phyloP scores from a whole-genome alignment of 2,797 vertebrate species.

The Carduelis carduelis region DNA sequence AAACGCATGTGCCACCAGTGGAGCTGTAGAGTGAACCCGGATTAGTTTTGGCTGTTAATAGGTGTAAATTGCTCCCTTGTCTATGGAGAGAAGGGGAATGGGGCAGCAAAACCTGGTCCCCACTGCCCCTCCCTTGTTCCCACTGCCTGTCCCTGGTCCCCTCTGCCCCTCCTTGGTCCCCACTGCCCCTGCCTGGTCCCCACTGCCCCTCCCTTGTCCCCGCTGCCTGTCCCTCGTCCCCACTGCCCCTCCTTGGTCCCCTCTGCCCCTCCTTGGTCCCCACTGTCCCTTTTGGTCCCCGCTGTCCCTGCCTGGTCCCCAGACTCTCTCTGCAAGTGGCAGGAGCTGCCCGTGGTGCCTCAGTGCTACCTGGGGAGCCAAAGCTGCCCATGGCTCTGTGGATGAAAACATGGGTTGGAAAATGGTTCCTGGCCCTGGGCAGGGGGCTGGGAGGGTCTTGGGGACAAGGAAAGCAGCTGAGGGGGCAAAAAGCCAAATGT shows the following conservation, averaged over 20 bases:
- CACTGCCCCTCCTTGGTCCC: accelerated
- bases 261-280: accelerated
- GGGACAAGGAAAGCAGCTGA: background rate
- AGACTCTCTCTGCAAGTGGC: background rate
- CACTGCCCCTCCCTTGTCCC: accelerated
- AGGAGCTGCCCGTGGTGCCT: background rate
- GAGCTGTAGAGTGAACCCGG: background rate
- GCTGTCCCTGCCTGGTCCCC: accelerated
- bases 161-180: no score
- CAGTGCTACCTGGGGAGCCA: background rate
- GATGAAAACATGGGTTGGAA: background rate
- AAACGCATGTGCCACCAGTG: accelerated
- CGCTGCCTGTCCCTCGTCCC: accelerated
- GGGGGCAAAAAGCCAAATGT: background rate
- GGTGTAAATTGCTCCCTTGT: background rate
- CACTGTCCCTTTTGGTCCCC: accelerated
- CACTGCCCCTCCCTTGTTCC: no score
- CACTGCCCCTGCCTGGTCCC: no score
- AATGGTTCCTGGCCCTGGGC: background rate
- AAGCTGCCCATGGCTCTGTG: background rate
- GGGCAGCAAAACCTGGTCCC: background rate
- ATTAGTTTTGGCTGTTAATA: background rate
- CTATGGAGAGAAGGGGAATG: accelerated
- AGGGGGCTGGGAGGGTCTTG: background rate
- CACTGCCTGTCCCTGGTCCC: no score